Conservation (phyloP, 2,888 invertebrate genomes). For the Lasius platythorax region DNA sequence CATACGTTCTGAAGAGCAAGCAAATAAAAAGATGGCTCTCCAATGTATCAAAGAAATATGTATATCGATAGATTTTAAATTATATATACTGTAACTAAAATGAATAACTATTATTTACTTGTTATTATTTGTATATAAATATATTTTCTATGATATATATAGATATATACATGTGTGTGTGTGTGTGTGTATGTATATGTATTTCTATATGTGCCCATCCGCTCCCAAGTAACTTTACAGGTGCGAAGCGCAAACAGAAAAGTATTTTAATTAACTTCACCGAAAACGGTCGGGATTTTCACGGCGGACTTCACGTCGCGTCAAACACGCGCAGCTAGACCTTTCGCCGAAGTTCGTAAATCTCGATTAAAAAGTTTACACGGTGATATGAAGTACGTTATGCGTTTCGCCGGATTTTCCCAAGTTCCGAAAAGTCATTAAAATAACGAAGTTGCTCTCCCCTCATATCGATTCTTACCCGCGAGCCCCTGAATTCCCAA, state of each 20-base stretch:
- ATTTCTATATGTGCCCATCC: not conserved
- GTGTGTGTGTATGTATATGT: not conserved
- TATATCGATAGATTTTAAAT: not conserved
- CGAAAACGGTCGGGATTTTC: constrained; percentile 44
- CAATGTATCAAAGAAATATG: not conserved
- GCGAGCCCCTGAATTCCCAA: constrained; percentile 21
- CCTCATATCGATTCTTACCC: constrained; percentile 37
- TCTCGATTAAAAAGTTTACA: constrained; percentile 57
- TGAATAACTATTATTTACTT: not conserved
- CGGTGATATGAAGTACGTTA: constrained; percentile 46
- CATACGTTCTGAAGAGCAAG: not conserved
- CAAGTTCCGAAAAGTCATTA: constrained; percentile 54
- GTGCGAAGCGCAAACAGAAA: constrained; percentile 14
- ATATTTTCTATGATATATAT: not conserved
- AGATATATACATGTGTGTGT: not conserved
- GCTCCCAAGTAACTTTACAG: constrained; percentile 1
- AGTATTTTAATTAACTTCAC: constrained; percentile 52
- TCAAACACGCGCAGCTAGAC: constrained; percentile 50
- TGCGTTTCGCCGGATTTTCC: constrained; percentile 42
- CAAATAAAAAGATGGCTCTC: not conserved
- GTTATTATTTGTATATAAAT: not conserved
- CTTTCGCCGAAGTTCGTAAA: constrained; percentile 44
- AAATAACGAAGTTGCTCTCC: constrained; percentile 47
- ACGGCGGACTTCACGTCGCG: constrained; percentile 42
- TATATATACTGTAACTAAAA: not conserved